Evolutionary conservation across 2,113 vertebrate genomes (phyloP).

Genomic region (Gasterosteus nipponicus): DNA sequence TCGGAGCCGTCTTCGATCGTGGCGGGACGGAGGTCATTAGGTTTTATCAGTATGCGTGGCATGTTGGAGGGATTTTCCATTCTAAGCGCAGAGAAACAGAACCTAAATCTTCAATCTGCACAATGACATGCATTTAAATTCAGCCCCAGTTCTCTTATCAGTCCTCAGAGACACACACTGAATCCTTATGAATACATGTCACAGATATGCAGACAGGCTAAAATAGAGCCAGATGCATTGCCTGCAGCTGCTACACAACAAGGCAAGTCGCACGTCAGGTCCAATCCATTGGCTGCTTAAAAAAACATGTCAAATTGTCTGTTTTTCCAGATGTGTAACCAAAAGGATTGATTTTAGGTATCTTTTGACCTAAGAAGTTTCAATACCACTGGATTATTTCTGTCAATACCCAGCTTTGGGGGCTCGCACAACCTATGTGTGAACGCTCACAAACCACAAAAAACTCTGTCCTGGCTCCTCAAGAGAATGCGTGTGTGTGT

Average conservation of each 20-base stretch:
- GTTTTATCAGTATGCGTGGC: conserved; percentile 34
- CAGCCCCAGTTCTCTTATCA: conserved; percentile 15
- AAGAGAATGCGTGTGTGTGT: background rate
- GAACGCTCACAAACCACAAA: background rate
- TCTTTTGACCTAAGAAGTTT: too few species aligned
- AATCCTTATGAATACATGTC: background rate
- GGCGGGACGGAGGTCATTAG: conserved; percentile 25
- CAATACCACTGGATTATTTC: background rate
- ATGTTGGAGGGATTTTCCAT: conserved; percentile 39
- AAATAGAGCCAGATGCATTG: too few species aligned
- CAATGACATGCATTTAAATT: conserved; percentile 48
- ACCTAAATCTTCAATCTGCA: conserved; percentile 33
- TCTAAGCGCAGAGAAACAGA: conserved; percentile 8
- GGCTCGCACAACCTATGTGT: background rate
- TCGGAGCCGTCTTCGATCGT: conserved; percentile 8
- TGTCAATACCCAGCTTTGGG: background rate
- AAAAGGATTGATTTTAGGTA: too few species aligned
- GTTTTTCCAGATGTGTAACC: too few species aligned
- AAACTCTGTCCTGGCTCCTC: background rate
- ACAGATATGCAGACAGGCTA: too few species aligned
- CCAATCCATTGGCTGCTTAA: too few species aligned
- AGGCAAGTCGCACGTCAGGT: too few species aligned
- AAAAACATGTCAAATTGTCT: too few species aligned
- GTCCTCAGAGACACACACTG: conserved; percentile 28
- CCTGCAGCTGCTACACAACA: too few species aligned